Conservation (phyloP, 1,140 invertebrate species). For the Colletes gigas region DNA sequence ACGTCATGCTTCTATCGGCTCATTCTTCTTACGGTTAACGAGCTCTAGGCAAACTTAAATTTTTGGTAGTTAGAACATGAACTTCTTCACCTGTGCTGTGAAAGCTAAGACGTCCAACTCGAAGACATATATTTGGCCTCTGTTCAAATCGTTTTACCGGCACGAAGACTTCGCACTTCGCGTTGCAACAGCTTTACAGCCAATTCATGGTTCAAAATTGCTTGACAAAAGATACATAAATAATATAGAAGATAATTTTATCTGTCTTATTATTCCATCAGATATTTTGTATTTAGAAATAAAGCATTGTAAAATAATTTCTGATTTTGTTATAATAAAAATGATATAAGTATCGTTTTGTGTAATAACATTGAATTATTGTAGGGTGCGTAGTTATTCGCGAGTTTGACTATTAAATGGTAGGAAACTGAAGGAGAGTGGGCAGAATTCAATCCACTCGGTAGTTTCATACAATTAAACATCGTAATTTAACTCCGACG, state of each 20-base stretch:
- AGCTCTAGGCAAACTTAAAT: neutral
- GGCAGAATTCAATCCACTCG: slow-evolving; percentile 39
- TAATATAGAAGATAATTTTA: too few species aligned
- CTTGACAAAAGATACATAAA: too few species aligned
- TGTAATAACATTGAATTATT: too few species aligned
- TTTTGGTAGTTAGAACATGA: neutral
- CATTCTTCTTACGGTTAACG: slow-evolving; percentile 17
- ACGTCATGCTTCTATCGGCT: slow-evolving; percentile 26
- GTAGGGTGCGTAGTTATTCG: neutral
- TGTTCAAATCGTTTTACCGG: neutral
- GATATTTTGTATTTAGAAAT: too few species aligned
- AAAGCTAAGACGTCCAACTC: neutral
- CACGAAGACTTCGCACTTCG: too few species aligned
- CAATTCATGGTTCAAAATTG: too few species aligned
- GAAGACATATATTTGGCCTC: neutral
- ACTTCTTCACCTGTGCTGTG: neutral
- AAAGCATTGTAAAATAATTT: too few species aligned
- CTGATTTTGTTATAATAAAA: too few species aligned
- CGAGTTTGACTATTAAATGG: neutral
- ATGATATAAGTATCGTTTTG: too few species aligned
- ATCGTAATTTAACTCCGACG: slow-evolving; percentile 43
- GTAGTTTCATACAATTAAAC: slow-evolving; percentile 47
- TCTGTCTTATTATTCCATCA: too few species aligned
- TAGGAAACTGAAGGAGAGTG: slow-evolving; percentile 9
- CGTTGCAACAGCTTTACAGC: neutral